A percentile compares a stretch with the other conserved stretches of the same genome.
phyloP scores from a whole-genome alignment of 1,140 invertebrate species.

The Hypsibius dujardini region DNA sequence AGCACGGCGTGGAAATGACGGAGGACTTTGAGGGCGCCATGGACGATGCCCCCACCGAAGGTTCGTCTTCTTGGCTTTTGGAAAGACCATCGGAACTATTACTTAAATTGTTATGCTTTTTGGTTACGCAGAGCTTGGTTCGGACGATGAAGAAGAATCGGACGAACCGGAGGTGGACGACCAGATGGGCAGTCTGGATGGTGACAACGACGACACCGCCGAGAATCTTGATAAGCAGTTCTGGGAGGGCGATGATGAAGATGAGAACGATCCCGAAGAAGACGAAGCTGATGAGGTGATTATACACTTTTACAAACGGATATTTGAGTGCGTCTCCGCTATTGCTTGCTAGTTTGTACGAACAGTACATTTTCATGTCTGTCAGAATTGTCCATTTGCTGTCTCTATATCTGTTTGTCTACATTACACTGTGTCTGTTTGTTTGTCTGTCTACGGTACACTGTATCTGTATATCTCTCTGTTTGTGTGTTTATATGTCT shows the following conservation, averaged over 20 bases:
- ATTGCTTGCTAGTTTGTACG: no score
- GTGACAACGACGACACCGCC: constrained; percentile 56
- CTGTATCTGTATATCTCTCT: no score
- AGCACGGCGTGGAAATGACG: constrained; percentile 81
- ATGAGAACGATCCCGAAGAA: constrained; percentile 33
- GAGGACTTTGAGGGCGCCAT: constrained; percentile 71
- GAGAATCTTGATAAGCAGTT: constrained; percentile 33
- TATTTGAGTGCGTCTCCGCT: no score
- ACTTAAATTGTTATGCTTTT: neutral
- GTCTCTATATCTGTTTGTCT: no score
- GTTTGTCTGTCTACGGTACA: no score
- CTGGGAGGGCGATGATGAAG: constrained; percentile 24
- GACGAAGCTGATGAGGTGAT: constrained; percentile 22
- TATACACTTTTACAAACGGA: neutral
- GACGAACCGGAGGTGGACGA: constrained; percentile 62
- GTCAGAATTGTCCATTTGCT: no score
- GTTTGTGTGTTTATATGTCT: no score
- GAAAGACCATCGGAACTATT: neutral
- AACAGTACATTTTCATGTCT: no score
- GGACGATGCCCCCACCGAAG: constrained; percentile 50
- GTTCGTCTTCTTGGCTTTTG: constrained; percentile 14
- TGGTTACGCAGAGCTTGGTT: constrained; percentile 37
- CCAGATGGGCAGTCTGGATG: constrained; percentile 74
- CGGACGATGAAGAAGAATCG: constrained; percentile 45
- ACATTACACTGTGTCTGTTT: no score